These are phyloP conservation scores for Pasiphila rectangulata DNA, from an alignment of 2,888 invertebrate genomes.

Conservation along the genomic window DNA sequence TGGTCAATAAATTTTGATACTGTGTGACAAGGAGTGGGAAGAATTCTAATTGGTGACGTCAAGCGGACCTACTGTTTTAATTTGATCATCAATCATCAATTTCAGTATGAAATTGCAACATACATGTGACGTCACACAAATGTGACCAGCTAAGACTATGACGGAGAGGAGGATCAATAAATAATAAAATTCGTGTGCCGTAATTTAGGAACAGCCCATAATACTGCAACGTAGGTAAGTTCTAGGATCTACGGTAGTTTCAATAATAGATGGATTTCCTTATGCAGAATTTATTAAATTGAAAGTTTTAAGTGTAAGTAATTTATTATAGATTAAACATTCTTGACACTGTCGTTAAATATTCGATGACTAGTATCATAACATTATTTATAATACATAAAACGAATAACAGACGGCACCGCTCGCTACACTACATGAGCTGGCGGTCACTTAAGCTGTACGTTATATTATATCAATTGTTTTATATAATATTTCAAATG, in stretches of 20 bases:
- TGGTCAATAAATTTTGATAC: no score
- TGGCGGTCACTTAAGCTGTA: slow-evolving; percentile 25
- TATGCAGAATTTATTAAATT: slow-evolving; percentile 76
- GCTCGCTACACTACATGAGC: slow-evolving; percentile 32
- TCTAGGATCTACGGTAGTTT: slow-evolving; percentile 33
- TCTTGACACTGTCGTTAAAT: slow-evolving; percentile 66
- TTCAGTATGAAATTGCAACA: no score
- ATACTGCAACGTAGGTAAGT: slow-evolving; percentile 44
- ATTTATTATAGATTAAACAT: slow-evolving; percentile 64
- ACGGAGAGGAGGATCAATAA: no score
- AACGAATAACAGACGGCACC: slow-evolving; percentile 36
- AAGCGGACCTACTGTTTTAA: no score
- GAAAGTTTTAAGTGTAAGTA: slow-evolving; percentile 68
- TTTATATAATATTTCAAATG: slow-evolving; percentile 23
- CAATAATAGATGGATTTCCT: slow-evolving; percentile 62
- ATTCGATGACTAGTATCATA: slow-evolving; percentile 72
- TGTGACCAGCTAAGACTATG: no score
- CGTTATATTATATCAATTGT: slow-evolving; percentile 9
- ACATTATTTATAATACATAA: slow-evolving; percentile 48
- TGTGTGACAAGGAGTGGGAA: no score
- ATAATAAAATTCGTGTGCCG: no score
- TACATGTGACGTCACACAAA: no score
- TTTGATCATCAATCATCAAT: no score
- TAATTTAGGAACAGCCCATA: no score
- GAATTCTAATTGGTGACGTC: no score